A percentile compares a stretch with the other conserved stretches of the same genome.
These are phyloP conservation scores for Sakesphorus luctuosus DNA, from an alignment of 2,113 vertebrate genomes.

Conservation along the genomic window DNA sequence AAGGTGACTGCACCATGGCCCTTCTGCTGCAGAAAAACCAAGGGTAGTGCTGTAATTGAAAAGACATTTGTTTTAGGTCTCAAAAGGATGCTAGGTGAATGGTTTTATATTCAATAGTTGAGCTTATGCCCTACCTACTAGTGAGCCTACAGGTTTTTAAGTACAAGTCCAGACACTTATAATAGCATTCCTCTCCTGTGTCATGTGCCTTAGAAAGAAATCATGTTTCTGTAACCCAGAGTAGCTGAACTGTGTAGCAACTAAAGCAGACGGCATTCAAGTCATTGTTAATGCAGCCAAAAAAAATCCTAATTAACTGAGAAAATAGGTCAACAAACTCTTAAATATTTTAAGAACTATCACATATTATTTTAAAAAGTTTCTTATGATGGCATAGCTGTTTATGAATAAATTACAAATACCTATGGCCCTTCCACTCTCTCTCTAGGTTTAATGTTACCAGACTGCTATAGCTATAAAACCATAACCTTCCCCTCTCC, in stretches of 20 bases:
- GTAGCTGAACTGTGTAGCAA: not conserved
- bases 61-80: not conserved
- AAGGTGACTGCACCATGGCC: not conserved
- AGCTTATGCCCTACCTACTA: not conserved
- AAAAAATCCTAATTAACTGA: constrained; percentile 70
- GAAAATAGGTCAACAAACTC: constrained; percentile 74
- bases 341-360: constrained; percentile 76
- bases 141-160: not conserved
- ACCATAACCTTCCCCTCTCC: not conserved
- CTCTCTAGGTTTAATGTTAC: not conserved
- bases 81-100: not conserved
- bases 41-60: not conserved
- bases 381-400: constrained; percentile 48
- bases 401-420: constrained; percentile 71
- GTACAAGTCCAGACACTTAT: not conserved
- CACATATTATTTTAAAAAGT: constrained; percentile 66
- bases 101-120: not conserved
- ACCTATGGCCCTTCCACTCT: not conserved
- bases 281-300: constrained; percentile 52
- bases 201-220: constrained; percentile 7
- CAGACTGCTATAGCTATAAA: not conserved
- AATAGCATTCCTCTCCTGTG: not conserved
- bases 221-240: not conserved
- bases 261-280: constrained; percentile 55
- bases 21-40: not conserved